Percentiles rank a stretch among this genome's conserved stretches.
phyloP scores from a whole-genome alignment of 2,888 invertebrate species.

The Colostygia pectinataria region DNA sequence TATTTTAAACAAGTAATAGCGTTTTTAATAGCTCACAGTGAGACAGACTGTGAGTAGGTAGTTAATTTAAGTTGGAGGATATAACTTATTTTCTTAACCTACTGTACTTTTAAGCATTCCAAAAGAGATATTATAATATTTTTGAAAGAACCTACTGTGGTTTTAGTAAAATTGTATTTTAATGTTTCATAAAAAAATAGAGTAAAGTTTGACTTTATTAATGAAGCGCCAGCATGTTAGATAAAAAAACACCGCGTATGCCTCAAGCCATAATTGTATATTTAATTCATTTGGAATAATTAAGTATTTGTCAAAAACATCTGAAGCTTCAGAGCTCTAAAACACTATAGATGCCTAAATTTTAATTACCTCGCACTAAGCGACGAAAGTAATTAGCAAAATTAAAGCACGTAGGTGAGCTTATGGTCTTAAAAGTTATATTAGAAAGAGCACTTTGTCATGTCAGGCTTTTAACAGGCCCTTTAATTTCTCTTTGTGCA shows the following conservation, averaged over 20 bases:
- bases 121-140: too few species aligned
- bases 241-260: conserved; percentile 10
- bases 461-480: conserved; percentile 78
- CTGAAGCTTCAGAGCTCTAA: conserved; percentile 30
- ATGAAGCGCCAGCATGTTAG: too few species aligned
- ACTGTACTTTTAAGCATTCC: too few species aligned
- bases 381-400: conserved; percentile 68
- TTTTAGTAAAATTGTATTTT: too few species aligned
- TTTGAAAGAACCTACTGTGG: too few species aligned
- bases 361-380: conserved; percentile 55
- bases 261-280: conserved; percentile 23
- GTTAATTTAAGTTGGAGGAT: too few species aligned
- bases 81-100: too few species aligned
- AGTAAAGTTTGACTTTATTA: too few species aligned
- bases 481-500: conserved; percentile 79
- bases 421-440: conserved; percentile 75
- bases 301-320: conserved; percentile 37
- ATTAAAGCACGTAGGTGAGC: conserved; percentile 68
- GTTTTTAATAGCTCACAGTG: too few species aligned
- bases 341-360: conserved; percentile 40
- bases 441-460: conserved; percentile 78
- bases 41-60: too few species aligned
- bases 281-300: conserved; percentile 38
- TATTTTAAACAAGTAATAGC: too few species aligned
- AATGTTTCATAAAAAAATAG: too few species aligned